Evolutionary conservation across 2,888 invertebrate species (phyloP).

Genomic region (Oxycera nigricornis): DNA sequence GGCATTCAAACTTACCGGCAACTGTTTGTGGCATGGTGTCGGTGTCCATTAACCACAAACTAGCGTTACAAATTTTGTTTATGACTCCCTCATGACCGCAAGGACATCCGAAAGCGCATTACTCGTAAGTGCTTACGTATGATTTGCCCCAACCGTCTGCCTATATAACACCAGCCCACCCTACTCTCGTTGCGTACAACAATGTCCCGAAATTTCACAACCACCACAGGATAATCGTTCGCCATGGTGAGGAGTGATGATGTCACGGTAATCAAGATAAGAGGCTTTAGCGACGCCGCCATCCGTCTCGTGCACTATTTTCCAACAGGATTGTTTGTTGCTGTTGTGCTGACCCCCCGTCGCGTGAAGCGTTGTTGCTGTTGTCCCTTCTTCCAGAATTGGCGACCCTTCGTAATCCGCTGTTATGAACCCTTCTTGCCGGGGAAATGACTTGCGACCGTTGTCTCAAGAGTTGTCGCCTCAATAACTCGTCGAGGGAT

Average conservation of each 20-base stretch:
- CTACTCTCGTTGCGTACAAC: background rate
- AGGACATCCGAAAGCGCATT: slow-evolving; percentile 31
- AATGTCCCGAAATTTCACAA: slow-evolving; percentile 20
- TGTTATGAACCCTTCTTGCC: background rate
- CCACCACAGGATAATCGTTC: slow-evolving; percentile 33
- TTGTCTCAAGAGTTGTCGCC: background rate
- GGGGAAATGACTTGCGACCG: background rate
- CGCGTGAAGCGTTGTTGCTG: background rate
- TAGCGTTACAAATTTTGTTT: slow-evolving; percentile 42
- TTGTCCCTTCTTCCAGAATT: background rate
- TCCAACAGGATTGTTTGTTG: background rate
- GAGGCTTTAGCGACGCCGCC: slow-evolving; percentile 24
- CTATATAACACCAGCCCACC: no score
- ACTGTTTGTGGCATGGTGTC: slow-evolving; percentile 19
- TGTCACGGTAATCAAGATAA: slow-evolving; percentile 39
- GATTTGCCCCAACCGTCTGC: background rate
- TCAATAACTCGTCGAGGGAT: background rate
- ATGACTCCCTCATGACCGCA: slow-evolving; percentile 40
- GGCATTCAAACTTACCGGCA: background rate
- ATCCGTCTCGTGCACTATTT: background rate
- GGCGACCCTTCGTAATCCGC: slow-evolving; percentile 19
- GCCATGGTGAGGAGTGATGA: slow-evolving; percentile 26
- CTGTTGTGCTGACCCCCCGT: background rate
- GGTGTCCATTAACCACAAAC: slow-evolving; percentile 41
- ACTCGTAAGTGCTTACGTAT: background rate